Evolutionary conservation across 2,888 invertebrate species (phyloP).

Genomic region (Drosophila fungiperda): DNA sequence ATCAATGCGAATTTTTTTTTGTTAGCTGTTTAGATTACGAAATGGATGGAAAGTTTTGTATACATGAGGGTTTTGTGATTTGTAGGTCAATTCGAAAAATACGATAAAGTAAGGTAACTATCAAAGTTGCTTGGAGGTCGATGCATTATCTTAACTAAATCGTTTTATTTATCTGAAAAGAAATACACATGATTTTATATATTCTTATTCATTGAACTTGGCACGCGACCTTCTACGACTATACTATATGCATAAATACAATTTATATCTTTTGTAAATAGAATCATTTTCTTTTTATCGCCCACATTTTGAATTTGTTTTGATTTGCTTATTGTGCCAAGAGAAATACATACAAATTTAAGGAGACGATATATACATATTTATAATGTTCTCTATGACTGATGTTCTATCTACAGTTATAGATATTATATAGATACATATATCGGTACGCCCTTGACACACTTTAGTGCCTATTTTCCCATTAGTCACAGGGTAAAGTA

Average conservation of each 20-base stretch:
- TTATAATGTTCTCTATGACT: constrained; percentile 10
- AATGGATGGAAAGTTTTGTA: constrained; percentile 67
- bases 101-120: constrained; percentile 1
- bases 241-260: neutral
- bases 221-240: constrained; percentile 53
- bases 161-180: neutral
- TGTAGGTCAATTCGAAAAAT: constrained; percentile 51
- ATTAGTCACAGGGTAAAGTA: neutral
- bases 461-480: constrained; percentile 17
- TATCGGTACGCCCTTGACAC: constrained; percentile 51
- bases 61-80: constrained; percentile 16
- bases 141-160: neutral
- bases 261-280: constrained; percentile 35
- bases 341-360: constrained; percentile 5
- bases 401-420: constrained; percentile 7
- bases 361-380: constrained; percentile 13
- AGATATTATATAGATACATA: constrained; percentile 6
- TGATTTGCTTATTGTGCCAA: constrained; percentile 40
- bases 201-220: constrained; percentile 58
- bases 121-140: neutral
- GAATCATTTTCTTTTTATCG: constrained; percentile 23
- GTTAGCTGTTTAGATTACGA: constrained; percentile 48
- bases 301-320: constrained; percentile 26
- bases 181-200: neutral
- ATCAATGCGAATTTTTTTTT: constrained; percentile 43